Conservation (phyloP, 2,888 invertebrate genomes). For the Nemoura dubitans region DNA sequence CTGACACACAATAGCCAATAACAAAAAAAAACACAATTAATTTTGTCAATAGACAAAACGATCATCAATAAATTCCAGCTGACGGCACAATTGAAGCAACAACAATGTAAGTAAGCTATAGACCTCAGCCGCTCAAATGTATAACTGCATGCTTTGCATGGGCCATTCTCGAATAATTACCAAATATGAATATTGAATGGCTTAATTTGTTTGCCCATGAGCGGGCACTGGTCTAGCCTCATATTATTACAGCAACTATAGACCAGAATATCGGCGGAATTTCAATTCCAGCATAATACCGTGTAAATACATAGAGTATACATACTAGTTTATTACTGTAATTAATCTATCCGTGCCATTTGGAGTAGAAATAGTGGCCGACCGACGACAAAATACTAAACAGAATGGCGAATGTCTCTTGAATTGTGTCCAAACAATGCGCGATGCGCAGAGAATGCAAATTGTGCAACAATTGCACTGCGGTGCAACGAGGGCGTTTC, state of each 20-base stretch:
- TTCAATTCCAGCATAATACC: not conserved
- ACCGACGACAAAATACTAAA: not conserved
- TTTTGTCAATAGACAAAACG: not conserved
- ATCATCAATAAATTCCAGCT: not conserved
- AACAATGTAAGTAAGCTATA: not conserved
- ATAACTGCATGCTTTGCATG: not conserved
- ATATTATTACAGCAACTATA: not conserved
- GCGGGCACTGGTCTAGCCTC: not conserved
- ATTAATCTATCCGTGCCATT: not conserved
- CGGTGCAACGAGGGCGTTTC: too few relatives aligned
- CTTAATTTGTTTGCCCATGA: slow-evolving; percentile 2
- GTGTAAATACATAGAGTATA: too few relatives aligned
- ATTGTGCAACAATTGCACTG: not conserved
- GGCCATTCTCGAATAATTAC: not conserved
- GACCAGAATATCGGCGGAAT: not conserved
- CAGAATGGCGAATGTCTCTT: not conserved
- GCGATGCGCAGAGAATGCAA: not conserved
- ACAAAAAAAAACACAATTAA: not conserved
- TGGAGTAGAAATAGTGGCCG: not conserved
- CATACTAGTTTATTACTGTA: not conserved
- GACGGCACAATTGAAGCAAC: not conserved
- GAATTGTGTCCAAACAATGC: not conserved
- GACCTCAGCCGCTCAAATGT: not conserved
- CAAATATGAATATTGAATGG: slow-evolving; percentile 2
- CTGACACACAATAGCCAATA: too few relatives aligned